These are phyloP conservation scores for Caenorhabditis zanzibari DNA, from an alignment of 2,888 invertebrate genomes.

Conservation along the genomic window DNA sequence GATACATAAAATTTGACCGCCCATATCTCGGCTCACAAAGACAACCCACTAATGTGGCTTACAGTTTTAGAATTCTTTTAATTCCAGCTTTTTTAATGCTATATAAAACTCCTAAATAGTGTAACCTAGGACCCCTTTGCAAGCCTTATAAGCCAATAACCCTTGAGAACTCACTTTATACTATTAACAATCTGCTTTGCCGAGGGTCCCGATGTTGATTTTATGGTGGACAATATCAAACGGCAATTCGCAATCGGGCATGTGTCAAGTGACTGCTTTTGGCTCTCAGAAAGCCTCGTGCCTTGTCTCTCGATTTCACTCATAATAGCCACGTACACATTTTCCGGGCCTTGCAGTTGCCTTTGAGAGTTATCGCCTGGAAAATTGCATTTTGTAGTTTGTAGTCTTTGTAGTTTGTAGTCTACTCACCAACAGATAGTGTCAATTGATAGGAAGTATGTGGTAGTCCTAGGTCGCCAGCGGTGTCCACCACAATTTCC, in stretches of 20 bases:
- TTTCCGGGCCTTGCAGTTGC: slow-evolving; percentile 79
- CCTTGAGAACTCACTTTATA: slow-evolving; percentile 59
- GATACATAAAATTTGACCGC: too few relatives aligned
- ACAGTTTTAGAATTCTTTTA: too few relatives aligned
- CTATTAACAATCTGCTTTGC: slow-evolving; percentile 71
- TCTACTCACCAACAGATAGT: slow-evolving; percentile 69
- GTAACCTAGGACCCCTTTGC: too few relatives aligned
- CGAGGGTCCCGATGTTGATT: slow-evolving; percentile 63
- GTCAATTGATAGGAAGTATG: slow-evolving; percentile 77
- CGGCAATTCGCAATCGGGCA: slow-evolving; percentile 75
- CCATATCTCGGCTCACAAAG: too few relatives aligned
- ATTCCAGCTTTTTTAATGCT: too few relatives aligned
- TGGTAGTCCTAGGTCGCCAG: slow-evolving; percentile 78
- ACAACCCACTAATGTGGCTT: too few relatives aligned
- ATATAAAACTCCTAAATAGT: too few relatives aligned
- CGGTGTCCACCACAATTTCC: slow-evolving; percentile 79
- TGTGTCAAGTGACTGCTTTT: slow-evolving; percentile 79
- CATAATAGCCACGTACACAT: slow-evolving; percentile 81
- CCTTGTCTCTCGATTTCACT: slow-evolving; percentile 76
- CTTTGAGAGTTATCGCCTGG: slow-evolving; percentile 64
- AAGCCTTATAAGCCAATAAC: too few relatives aligned
- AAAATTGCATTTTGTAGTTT: slow-evolving; percentile 7
- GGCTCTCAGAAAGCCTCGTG: slow-evolving; percentile 78
- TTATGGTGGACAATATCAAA: slow-evolving; percentile 84
- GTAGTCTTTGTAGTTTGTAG: background rate